Evolutionary conservation across 1,140 invertebrate genomes (phyloP), one percentile per base, ranked within the genome.

Genomic region (Apis florea): DNA sequence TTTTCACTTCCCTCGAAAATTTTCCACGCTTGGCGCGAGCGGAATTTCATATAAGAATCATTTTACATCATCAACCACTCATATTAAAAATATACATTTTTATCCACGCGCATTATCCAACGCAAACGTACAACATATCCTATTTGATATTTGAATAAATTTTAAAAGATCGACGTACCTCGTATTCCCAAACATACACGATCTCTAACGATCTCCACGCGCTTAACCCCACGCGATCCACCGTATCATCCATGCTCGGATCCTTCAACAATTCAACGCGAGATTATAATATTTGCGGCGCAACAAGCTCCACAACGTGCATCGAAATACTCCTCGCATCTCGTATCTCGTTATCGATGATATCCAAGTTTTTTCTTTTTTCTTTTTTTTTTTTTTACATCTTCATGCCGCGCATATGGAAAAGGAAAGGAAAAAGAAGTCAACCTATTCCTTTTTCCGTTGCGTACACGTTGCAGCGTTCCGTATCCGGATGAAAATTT

Each of bases 401-500:
- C 17, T 31, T 54, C 31, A 17, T 13, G 4, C 12, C n/a, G 11
- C 17, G n/a, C n/a, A 2, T 24, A 10, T 2, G n/a, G 2, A 26
- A 58, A n/a, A n/a, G 40, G 40, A n/a, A 21, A 66, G 21, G 2
- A 51, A 58, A 31, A 17, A n/a, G n/a, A n/a, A n/a, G n/a, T n/a
- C n/a, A n/a, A n/a, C 17, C 5, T 17, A 8, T 54, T 54, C 6
- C 17, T 17, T 74, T 70, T 73, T 51, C 40, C 24, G 10, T 3
- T 49, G 49, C 15, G 17, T n/a, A 49, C 31, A 40, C 5, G 31
- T 12, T n/a, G 11, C 19, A 40, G 3, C 53, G 13, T n/a, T 56
- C 10, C 53, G 53, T 21, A 61, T 61, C 12, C 12, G 58, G 78
- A 73, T 80, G 61, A 51, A 73, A 73, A 73, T 80, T 79, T 80